These are phyloP conservation scores for Nymphicus hollandicus DNA, from an alignment of 2,113 vertebrate species.

Conservation along the genomic window DNA sequence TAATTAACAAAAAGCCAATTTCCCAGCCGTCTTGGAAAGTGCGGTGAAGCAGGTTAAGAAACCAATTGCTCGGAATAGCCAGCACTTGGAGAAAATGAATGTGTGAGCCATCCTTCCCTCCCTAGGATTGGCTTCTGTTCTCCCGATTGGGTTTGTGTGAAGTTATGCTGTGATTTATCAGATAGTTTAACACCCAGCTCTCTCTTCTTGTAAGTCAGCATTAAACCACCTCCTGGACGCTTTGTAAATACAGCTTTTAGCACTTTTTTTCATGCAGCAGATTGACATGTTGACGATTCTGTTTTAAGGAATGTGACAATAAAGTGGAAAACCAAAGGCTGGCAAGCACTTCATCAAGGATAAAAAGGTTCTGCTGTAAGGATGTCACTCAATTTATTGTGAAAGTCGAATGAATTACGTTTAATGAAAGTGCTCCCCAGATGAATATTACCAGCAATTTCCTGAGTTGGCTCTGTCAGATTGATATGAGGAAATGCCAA, in stretches of 20 bases:
- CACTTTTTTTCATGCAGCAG: conserved; percentile 70
- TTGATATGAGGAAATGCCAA: conserved; percentile 79
- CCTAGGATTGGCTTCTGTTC: neutral
- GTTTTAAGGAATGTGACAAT: conserved; percentile 82
- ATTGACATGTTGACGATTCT: conserved; percentile 81
- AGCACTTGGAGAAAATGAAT: neutral
- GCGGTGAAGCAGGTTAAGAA: conserved; percentile 23
- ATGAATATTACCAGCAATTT: conserved; percentile 87
- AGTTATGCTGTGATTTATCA: conserved; percentile 70
- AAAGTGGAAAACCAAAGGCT: conserved; percentile 77
- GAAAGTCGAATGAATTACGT: conserved; percentile 88
- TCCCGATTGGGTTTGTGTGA: neutral
- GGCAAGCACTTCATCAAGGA: conserved; percentile 84
- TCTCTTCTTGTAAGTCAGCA: conserved; percentile 67
- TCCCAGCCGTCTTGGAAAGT: conserved; percentile 22
- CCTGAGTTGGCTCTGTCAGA: conserved; percentile 80
- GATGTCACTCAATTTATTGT: conserved; percentile 87
- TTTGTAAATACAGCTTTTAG: conserved; percentile 73
- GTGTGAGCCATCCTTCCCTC: neutral
- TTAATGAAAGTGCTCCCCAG: conserved; percentile 86
- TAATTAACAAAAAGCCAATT: conserved; percentile 55
- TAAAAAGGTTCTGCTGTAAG: conserved; percentile 82
- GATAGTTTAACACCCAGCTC: conserved; percentile 51
- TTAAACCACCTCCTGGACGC: conserved; percentile 69
- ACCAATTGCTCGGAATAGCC: conserved; percentile 11